Conservation (phyloP, 2,888 invertebrate genomes). For the Nemurella pictetii region DNA sequence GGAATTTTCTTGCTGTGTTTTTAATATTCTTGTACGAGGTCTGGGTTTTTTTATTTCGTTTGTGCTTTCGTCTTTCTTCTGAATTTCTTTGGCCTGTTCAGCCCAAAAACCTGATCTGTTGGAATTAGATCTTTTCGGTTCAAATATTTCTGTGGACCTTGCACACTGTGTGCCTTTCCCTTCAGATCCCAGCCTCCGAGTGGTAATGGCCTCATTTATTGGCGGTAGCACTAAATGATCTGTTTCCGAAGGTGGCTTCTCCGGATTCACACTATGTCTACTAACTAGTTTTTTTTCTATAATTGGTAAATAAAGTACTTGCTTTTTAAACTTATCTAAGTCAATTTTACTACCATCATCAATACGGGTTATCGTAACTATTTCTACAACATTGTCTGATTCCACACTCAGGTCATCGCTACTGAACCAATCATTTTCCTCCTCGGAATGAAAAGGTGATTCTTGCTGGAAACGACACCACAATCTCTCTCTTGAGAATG, state of each 20-base stretch:
- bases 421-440: not conserved
- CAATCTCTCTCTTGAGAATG: not conserved
- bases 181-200: not conserved
- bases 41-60: not conserved
- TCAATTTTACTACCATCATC: not conserved
- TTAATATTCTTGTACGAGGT: not conserved
- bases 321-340: not conserved
- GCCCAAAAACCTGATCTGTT: not conserved
- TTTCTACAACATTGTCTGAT: not conserved
- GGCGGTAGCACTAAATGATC: not conserved
- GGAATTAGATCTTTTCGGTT: not conserved
- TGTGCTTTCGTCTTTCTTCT: not conserved
- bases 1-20: not conserved
- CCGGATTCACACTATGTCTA: not conserved
- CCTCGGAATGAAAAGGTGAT: not conserved
- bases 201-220: not conserved
- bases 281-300: not conserved
- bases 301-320: not conserved
- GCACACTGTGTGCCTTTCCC: not conserved
- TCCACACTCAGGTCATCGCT: not conserved
- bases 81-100: not conserved
- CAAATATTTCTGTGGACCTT: not conserved
- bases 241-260: not conserved
- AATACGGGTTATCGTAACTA: not conserved
- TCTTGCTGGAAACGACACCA: too few species aligned